These are phyloP conservation scores for Eumaeus atala DNA, from an alignment of 1,140 invertebrate species.

Conservation along the genomic window DNA sequence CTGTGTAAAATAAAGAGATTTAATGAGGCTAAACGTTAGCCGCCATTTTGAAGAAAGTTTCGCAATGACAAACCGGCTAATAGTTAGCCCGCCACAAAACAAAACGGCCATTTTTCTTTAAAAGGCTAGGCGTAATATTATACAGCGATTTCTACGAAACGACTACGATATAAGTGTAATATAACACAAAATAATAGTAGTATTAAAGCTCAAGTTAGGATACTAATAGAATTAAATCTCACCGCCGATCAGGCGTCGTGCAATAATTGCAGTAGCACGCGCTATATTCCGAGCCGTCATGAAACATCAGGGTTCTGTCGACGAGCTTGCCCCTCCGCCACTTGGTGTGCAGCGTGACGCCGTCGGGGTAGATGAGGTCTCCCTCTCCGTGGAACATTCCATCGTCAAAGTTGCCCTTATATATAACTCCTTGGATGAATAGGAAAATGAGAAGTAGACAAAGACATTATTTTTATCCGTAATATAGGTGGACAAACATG, in stretches of 20 bases:
- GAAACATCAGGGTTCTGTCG: slow-evolving; percentile 55
- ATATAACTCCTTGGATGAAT: slow-evolving; percentile 53
- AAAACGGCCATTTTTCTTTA: too few relatives aligned
- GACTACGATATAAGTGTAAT: not conserved
- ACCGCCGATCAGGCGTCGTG: slow-evolving; percentile 69
- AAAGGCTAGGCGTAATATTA: too few relatives aligned
- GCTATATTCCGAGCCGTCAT: slow-evolving; percentile 52
- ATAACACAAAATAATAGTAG: slow-evolving; percentile 6
- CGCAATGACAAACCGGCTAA: too few relatives aligned
- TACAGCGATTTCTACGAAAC: too few relatives aligned
- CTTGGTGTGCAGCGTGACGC: slow-evolving; percentile 58
- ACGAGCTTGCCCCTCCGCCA: slow-evolving; percentile 65
- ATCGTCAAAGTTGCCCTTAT: slow-evolving; percentile 73
- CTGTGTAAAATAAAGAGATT: too few relatives aligned
- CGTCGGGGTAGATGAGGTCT: slow-evolving; percentile 64
- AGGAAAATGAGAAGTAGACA: not conserved
- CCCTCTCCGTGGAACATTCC: slow-evolving; percentile 75
- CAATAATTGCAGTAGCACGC: slow-evolving; percentile 65
- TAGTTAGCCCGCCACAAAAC: too few relatives aligned
- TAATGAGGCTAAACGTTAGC: too few relatives aligned
- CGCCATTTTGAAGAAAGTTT: too few relatives aligned
- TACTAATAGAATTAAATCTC: not conserved
- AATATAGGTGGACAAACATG: too few relatives aligned
- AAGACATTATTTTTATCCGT: not conserved
- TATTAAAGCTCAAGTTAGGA: too few relatives aligned